A percentile compares a stretch with the other conserved stretches of the same genome.
Conservation (phyloP, 1,140 invertebrate genomes). For the Heliothis virescens region DNA sequence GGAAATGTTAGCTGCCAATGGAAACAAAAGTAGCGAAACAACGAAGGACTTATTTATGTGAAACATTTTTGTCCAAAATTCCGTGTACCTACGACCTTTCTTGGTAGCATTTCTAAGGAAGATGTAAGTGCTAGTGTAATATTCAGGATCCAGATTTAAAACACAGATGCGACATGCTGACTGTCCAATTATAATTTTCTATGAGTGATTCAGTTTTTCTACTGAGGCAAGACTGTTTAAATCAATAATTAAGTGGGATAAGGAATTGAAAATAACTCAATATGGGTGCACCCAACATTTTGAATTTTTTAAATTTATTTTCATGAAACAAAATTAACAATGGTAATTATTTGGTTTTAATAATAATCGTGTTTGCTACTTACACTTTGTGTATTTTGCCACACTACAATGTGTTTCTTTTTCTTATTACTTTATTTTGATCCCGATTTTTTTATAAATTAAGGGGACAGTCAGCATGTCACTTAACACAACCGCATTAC, state of each 20-base stretch:
- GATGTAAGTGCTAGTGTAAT: background rate
- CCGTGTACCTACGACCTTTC: background rate
- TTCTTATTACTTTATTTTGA: conserved; percentile 1
- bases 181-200: background rate
- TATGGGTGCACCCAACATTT: no score
- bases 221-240: no score
- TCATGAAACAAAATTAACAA: background rate
- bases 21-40: background rate
- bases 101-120: background rate
- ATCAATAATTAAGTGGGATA: no score
- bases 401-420: background rate
- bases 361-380: no score
- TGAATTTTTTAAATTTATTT: background rate
- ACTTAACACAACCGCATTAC: background rate
- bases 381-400: no score
- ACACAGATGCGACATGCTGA: conserved; percentile 17
- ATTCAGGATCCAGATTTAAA: conserved; percentile 43
- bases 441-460: background rate
- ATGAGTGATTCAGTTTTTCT: background rate
- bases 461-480: conserved; percentile 16
- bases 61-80: background rate
- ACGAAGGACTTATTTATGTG: background rate
- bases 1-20: conserved; percentile 17
- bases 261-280: no score
- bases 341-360: no score